Evolutionary conservation across 2,888 invertebrate species (phyloP).

Genomic region (Amphiduros pacificus): DNA sequence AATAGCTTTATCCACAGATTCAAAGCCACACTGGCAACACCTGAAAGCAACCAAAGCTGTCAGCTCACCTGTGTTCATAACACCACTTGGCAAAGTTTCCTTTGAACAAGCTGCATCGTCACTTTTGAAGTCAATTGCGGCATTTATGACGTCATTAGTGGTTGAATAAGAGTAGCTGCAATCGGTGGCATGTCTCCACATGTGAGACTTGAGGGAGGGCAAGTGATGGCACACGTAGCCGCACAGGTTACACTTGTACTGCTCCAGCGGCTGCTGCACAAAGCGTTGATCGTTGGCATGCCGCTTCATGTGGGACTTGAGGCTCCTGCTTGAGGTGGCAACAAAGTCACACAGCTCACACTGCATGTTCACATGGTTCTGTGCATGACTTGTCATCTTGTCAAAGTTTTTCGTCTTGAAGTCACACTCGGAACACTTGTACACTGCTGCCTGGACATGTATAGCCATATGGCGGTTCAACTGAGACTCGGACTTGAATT

Average conservation of each 20-base stretch:
- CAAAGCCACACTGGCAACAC: conserved; percentile 58
- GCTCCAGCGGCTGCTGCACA: conserved; percentile 56
- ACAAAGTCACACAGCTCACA: conserved; percentile 54
- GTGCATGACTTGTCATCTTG: conserved; percentile 1
- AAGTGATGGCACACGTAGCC: conserved; percentile 58
- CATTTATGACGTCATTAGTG: conserved; percentile 56
- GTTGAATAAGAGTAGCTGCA: conserved; percentile 54
- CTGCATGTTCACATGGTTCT: conserved; percentile 30
- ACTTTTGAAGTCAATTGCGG: conserved; percentile 51
- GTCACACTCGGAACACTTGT: conserved; percentile 2
- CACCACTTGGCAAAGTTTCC: background rate
- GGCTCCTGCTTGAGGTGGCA: conserved; percentile 51
- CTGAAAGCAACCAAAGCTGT: conserved; percentile 48
- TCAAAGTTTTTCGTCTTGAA: background rate
- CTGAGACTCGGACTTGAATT: background rate
- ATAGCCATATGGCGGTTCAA: background rate
- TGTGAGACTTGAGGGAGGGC: conserved; percentile 58
- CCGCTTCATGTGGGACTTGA: conserved; percentile 58
- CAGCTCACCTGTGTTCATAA: background rate
- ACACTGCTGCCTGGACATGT: background rate
- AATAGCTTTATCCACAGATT: conserved; percentile 51
- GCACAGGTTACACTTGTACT: conserved; percentile 58
- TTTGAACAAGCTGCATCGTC: background rate
- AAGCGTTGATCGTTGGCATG: conserved; percentile 56
- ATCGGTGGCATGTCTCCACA: conserved; percentile 58